Evolutionary conservation across 2,888 invertebrate species (phyloP).

Genomic region (Polietes domitor): DNA sequence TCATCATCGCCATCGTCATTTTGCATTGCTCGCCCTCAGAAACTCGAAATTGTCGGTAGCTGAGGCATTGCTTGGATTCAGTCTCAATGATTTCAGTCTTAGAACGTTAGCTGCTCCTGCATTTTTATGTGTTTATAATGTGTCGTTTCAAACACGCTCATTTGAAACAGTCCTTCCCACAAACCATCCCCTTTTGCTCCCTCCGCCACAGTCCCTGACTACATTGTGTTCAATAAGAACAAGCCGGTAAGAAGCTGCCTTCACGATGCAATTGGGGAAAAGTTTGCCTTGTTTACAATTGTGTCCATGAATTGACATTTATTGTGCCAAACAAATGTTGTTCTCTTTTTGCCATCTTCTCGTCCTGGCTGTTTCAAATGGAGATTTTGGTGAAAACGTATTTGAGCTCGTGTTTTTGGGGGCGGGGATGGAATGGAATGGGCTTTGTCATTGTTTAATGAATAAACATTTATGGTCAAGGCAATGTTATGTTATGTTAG

Average conservation of each 20-base stretch:
- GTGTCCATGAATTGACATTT: constrained; percentile 35
- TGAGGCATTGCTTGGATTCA: constrained; percentile 13
- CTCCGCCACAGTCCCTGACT: background rate
- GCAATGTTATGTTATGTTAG: constrained; percentile 38
- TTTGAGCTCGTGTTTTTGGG: no score
- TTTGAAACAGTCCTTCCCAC: background rate
- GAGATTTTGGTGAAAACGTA: background rate
- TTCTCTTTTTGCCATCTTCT: background rate
- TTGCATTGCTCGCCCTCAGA: background rate
- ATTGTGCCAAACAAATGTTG: constrained; percentile 26
- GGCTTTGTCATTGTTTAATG: constrained; percentile 22
- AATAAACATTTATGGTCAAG: constrained; percentile 38
- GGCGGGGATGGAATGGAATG: background rate
- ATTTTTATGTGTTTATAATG: constrained; percentile 45
- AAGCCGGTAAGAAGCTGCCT: background rate
- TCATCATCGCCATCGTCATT: background rate
- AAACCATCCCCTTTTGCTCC: background rate
- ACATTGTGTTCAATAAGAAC: constrained; percentile 3
- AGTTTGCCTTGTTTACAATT: constrained; percentile 37
- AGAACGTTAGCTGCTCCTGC: constrained; percentile 7
- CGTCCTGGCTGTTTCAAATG: background rate
- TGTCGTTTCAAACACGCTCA: constrained; percentile 33
- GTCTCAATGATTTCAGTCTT: constrained; percentile 6
- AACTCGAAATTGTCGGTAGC: background rate
- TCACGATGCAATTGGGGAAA: background rate